phyloP scores from a whole-genome alignment of 2,888 invertebrate genomes.

The Liopterus haemorrhoidalis region DNA sequence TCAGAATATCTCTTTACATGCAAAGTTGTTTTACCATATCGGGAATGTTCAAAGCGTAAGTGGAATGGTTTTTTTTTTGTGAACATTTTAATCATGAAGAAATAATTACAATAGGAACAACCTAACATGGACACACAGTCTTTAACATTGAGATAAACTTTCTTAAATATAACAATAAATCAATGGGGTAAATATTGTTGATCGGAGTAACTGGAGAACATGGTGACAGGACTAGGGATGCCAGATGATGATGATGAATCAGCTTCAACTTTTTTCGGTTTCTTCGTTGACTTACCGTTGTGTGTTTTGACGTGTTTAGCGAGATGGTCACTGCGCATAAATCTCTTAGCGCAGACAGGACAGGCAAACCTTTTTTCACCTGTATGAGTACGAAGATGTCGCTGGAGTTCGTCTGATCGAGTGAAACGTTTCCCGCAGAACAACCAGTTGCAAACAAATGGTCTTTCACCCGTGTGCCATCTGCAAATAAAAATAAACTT shows the following conservation, averaged over 20 bases:
- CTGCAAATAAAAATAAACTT: too few species aligned
- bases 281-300: constrained; percentile 53
- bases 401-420: constrained; percentile 83
- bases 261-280: constrained; percentile 47
- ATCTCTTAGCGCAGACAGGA: constrained; percentile 79
- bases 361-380: constrained; percentile 86
- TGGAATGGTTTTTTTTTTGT: too few species aligned
- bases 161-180: constrained; percentile 1
- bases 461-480: constrained; percentile 91
- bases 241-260: too few species aligned
- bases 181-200: background rate
- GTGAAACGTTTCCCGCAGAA: constrained; percentile 89
- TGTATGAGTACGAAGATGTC: constrained; percentile 83
- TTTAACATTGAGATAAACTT: too few species aligned
- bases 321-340: constrained; percentile 91
- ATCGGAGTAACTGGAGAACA: constrained; percentile 4
- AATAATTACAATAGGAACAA: too few species aligned
- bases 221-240: too few species aligned
- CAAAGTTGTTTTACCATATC: too few species aligned
- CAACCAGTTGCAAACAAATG: constrained; percentile 83
- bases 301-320: constrained; percentile 90
- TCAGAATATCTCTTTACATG: too few species aligned
- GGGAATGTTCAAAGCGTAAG: too few species aligned
- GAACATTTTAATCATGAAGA: too few species aligned
- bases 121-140: too few species aligned